Conservation (phyloP, 2,888 invertebrate species). For the Andrena minutula region DNA sequence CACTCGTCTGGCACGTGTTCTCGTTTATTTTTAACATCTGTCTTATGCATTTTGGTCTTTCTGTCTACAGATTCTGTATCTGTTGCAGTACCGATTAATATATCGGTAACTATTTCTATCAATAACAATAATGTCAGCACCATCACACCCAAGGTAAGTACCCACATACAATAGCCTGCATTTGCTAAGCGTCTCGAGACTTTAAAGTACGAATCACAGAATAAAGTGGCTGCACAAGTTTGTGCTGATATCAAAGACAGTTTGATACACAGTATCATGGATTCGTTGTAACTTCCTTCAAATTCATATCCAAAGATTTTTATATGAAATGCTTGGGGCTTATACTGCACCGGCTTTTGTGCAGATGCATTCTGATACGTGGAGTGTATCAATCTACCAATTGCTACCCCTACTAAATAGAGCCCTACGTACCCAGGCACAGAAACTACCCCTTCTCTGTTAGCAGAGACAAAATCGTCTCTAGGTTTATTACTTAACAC, state of each 20-base stretch:
- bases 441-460: slow-evolving; percentile 96
- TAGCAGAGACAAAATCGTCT: slow-evolving; percentile 90
- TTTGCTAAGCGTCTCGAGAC: slow-evolving; percentile 94
- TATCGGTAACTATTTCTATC: slow-evolving; percentile 86
- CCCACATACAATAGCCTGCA: slow-evolving; percentile 92
- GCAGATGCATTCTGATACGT: slow-evolving; percentile 66
- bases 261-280: slow-evolving; percentile 79
- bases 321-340: slow-evolving; percentile 59
- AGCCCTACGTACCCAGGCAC: slow-evolving; percentile 93
- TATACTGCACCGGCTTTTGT: slow-evolving; percentile 21
- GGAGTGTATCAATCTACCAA: slow-evolving; percentile 87
- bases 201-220: slow-evolving; percentile 86
- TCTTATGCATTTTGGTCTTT: slow-evolving; percentile 21
- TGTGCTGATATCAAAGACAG: slow-evolving; percentile 76
- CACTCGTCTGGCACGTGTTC: slow-evolving; percentile 34
- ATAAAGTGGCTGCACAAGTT: slow-evolving; percentile 85
- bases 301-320: slow-evolving; percentile 68
- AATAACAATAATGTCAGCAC: slow-evolving; percentile 86
- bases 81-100: slow-evolving; percentile 67
- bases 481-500: slow-evolving; percentile 88
- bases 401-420: slow-evolving; percentile 91
- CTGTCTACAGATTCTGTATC: slow-evolving; percentile 16
- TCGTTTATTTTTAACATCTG: slow-evolving; percentile 36
- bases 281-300: slow-evolving; percentile 74
- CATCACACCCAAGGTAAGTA: slow-evolving; percentile 88